A percentile compares a stretch with the other conserved stretches of the same genome.
Conservation (phyloP, 2,113 vertebrate genomes). For the Sialia sialis region DNA sequence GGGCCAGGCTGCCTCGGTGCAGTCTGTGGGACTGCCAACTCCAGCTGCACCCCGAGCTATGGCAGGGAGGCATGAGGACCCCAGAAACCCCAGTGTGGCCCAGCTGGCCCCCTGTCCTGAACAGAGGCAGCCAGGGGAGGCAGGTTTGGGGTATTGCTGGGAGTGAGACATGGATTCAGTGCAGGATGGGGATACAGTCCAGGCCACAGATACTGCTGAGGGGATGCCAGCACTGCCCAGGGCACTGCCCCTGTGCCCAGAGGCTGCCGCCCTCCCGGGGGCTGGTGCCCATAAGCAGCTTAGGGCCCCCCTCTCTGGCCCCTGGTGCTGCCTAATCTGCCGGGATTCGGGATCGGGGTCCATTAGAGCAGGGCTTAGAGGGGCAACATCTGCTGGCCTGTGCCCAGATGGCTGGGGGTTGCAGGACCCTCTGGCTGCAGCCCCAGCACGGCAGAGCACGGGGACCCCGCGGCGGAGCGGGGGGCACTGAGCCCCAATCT, state of each 20-base stretch:
- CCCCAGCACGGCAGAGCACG: fast-evolving
- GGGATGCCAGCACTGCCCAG: fast-evolving
- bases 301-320: neutral
- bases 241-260: fast-evolving
- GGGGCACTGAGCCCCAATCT: fast-evolving
- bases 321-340: neutral
- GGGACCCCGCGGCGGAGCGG: fast-evolving
- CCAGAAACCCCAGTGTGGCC: neutral
- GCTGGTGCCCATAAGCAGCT: neutral
- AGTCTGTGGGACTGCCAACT: fast-evolving
- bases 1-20: neutral
- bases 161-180: fast-evolving
- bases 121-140: neutral
- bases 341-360: neutral
- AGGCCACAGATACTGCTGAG: fast-evolving
- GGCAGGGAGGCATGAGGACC: neutral
- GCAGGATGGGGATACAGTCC: neutral
- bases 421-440: neutral
- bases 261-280: neutral
- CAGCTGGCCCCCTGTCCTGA: neutral
- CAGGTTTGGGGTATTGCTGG: neutral
- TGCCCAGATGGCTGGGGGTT: neutral
- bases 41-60: fast-evolving
- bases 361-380: conserved; percentile 12
- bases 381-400: conserved; percentile 15